Evolutionary conservation across 2,797 vertebrate species (phyloP).

Genomic region (Chaunax sp.): DNA sequence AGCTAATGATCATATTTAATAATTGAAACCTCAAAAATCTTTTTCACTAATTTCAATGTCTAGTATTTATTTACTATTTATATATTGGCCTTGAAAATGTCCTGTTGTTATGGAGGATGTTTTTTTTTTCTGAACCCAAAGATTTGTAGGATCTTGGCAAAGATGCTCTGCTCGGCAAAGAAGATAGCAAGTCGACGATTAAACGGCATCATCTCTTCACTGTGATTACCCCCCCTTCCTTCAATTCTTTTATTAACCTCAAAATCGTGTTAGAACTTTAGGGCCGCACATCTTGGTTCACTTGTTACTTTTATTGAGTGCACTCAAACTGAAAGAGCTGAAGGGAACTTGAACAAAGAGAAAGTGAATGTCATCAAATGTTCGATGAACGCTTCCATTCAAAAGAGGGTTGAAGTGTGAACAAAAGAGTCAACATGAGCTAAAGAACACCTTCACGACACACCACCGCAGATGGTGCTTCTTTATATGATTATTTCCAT

Average conservation of each 20-base stretch:
- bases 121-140: too few relatives aligned
- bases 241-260: constrained; percentile 26
- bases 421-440: constrained; percentile 1
- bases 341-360: constrained; percentile 21
- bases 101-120: too few relatives aligned
- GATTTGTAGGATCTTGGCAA: too few relatives aligned
- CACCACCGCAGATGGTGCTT: background rate
- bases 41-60: too few relatives aligned
- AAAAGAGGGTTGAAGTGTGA: constrained; percentile 9
- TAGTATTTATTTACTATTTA: too few relatives aligned
- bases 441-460: background rate
- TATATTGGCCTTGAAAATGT: too few relatives aligned
- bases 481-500: constrained; percentile 1
- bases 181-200: too few relatives aligned
- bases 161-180: too few relatives aligned
- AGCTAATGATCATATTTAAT: too few relatives aligned
- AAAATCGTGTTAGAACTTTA: constrained; percentile 5
- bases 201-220: too few relatives aligned
- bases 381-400: constrained; percentile 4
- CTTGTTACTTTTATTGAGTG: constrained; percentile 25
- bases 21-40: too few relatives aligned
- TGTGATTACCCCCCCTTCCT: background rate
- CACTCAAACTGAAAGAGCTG: constrained; percentile 20
- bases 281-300: constrained; percentile 21
- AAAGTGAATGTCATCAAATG: constrained; percentile 21